These are phyloP conservation scores for Diadophis punctatus DNA, from an alignment of 2,113 vertebrate genomes.

Conservation along the genomic window DNA sequence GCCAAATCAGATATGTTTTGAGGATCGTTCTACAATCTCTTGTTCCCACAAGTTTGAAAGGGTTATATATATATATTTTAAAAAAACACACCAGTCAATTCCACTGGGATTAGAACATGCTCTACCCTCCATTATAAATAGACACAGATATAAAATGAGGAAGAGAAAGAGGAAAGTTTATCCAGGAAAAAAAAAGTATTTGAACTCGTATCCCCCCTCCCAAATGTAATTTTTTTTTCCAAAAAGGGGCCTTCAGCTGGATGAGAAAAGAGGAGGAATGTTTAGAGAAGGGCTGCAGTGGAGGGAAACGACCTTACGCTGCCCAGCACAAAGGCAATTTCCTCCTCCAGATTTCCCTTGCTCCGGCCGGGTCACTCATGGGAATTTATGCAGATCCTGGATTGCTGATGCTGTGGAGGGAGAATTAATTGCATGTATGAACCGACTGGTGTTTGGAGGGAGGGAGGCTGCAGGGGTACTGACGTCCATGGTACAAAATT, in stretches of 20 bases:
- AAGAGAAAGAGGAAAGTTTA: background rate
- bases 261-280: background rate
- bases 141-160: background rate
- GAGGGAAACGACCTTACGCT: background rate
- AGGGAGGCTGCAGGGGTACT: background rate
- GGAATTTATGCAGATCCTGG: background rate
- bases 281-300: background rate
- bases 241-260: background rate
- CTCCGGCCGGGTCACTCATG: background rate
- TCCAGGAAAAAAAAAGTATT: background rate
- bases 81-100: background rate
- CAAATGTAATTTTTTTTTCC: too few species aligned
- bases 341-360: background rate
- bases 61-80: background rate
- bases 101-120: background rate
- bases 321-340: background rate
- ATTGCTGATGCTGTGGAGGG: background rate
- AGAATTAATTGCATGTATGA: background rate
- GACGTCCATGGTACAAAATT: background rate
- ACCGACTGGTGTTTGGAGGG: background rate
- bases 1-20: background rate
- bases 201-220: background rate
- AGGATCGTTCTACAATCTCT: background rate
- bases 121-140: background rate
- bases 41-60: background rate